phyloP scores from a whole-genome alignment of 2,797 vertebrate species.

The Pristis pectinata region DNA sequence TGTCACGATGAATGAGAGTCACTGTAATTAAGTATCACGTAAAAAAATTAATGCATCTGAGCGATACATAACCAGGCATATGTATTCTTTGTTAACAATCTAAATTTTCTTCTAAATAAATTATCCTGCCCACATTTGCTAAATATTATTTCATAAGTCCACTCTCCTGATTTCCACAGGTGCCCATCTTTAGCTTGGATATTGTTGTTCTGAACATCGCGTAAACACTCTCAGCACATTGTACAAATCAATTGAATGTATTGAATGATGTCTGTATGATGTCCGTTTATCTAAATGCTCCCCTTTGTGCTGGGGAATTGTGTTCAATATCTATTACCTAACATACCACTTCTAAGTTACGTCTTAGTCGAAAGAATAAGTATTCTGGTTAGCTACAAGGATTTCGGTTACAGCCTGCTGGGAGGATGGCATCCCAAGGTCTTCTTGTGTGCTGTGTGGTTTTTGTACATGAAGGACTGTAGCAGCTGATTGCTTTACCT shows the following conservation, averaged over 20 bases:
- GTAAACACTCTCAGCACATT: neutral
- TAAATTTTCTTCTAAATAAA: neutral
- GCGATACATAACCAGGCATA: neutral
- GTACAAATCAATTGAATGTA: conserved; percentile 17
- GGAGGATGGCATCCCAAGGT: neutral
- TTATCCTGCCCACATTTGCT: no score
- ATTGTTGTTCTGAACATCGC: neutral
- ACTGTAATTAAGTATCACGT: neutral
- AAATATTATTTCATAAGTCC: neutral
- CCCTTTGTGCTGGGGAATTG: conserved; percentile 30
- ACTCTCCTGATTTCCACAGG: neutral
- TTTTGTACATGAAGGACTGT: neutral
- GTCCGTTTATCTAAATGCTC: neutral
- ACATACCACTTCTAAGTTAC: neutral
- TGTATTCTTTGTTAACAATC: neutral
- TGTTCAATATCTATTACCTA: neutral
- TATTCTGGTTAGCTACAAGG: conserved; percentile 17
- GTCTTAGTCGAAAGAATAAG: neutral
- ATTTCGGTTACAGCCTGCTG: conserved; percentile 7
- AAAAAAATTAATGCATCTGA: neutral
- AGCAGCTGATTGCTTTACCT: neutral
- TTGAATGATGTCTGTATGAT: conserved; percentile 16
- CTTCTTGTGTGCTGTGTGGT: neutral
- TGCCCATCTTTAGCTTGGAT: neutral
- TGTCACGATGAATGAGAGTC: neutral